phyloP scores from a whole-genome alignment of 2,113 vertebrate genomes.

The Albula glossodonta region DNA sequence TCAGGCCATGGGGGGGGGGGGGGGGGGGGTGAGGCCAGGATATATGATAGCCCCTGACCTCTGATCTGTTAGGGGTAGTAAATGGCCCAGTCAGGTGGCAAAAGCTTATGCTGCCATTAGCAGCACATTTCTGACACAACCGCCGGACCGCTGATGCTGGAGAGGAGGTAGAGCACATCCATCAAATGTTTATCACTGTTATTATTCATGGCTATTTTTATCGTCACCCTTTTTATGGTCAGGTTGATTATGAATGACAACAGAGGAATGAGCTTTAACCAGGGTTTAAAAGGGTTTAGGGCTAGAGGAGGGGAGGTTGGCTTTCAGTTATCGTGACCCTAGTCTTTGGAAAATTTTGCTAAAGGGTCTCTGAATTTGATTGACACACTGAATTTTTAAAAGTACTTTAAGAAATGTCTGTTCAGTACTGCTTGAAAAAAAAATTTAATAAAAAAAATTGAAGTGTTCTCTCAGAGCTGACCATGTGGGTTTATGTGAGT shows the following conservation, averaged over 20 bases:
- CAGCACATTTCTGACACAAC: conserved; percentile 61
- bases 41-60: not conserved
- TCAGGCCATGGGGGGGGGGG: not conserved
- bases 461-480: too few relatives aligned
- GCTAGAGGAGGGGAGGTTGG: too few relatives aligned
- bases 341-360: too few relatives aligned
- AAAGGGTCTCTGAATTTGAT: too few relatives aligned
- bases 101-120: conserved; percentile 68
- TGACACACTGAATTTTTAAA: too few relatives aligned
- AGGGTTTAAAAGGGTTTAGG: too few relatives aligned
- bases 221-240: not conserved
- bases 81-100: conserved; percentile 62
- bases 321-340: too few relatives aligned
- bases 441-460: too few relatives aligned
- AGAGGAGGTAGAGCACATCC: conserved; percentile 66
- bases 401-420: too few relatives aligned
- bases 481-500: too few relatives aligned
- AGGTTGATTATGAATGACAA: conserved; percentile 17
- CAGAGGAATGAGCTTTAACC: not conserved
- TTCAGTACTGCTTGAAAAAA: too few relatives aligned
- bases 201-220: conserved; percentile 25
- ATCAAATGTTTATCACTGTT: conserved; percentile 63
- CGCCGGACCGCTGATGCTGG: conserved; percentile 69
- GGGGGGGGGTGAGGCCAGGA: not conserved
- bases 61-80: conserved; percentile 62